Percentiles rank a stretch among this genome's conserved stretches.
Conservation (phyloP, 2,113 vertebrate genomes). For the Brachyhypopomus gauderio region DNA sequence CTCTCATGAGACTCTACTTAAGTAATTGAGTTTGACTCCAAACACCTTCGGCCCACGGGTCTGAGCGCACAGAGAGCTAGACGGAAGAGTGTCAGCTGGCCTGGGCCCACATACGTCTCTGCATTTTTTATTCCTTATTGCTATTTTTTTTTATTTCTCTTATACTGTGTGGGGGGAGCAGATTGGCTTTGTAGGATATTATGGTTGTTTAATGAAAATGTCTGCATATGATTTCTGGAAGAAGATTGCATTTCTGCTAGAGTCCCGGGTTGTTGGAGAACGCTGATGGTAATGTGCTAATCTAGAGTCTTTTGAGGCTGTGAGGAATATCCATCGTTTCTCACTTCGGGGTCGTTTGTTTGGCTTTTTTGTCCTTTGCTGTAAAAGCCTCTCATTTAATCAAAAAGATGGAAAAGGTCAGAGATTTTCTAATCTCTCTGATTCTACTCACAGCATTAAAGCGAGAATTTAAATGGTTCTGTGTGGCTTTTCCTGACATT, state of each 20-base stretch:
- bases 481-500: not conserved
- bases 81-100: constrained; percentile 12
- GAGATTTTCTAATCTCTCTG: constrained; percentile 10
- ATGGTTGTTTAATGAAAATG: not conserved
- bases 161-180: constrained; percentile 17
- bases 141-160: constrained; percentile 46
- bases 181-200: constrained; percentile 32
- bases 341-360: not conserved
- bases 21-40: constrained; percentile 2
- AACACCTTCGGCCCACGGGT: constrained; percentile 20
- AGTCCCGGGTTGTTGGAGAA: not conserved
- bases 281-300: constrained; percentile 14
- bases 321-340: too few relatives aligned
- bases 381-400: not conserved
- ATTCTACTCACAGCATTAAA: constrained; percentile 22
- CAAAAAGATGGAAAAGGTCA: not conserved
- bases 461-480: constrained; percentile 7
- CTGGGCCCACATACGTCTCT: constrained; percentile 42
- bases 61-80: constrained; percentile 30
- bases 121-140: constrained; percentile 41
- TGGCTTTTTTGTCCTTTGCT: not conserved
- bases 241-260: constrained; percentile 10
- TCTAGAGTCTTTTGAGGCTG: not conserved
- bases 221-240: not conserved
- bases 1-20: constrained; percentile 5